phyloP scores from a whole-genome alignment of 2,113 vertebrate species.

The mouse (Mus musculus) region DNA sequence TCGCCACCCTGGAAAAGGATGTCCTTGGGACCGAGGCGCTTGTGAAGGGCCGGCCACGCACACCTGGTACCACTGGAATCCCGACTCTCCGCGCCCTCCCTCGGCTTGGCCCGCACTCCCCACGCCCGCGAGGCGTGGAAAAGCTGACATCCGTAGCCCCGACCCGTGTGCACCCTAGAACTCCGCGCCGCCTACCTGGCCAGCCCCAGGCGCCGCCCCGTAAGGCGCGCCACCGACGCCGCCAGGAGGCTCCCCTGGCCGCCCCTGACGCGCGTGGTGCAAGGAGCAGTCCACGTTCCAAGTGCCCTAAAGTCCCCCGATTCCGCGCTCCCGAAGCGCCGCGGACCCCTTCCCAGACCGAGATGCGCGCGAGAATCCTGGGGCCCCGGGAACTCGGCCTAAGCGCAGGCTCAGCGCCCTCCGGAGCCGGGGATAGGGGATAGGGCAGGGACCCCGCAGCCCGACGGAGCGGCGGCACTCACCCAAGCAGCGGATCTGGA shows the following conservation, averaged over 20 bases:
- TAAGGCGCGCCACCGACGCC: background rate
- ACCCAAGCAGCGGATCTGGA: conserved; percentile 97
- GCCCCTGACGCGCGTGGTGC: background rate
- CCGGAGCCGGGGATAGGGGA: background rate
- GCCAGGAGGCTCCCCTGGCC: conserved; percentile 29
- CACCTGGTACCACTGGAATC: background rate
- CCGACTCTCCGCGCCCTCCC: background rate
- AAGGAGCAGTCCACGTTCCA: background rate
- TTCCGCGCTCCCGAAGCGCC: background rate
- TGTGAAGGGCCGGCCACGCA: background rate
- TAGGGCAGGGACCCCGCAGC: background rate
- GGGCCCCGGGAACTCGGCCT: background rate
- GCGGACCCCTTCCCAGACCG: conserved; percentile 15
- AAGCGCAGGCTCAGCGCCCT: background rate
- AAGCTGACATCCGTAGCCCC: background rate
- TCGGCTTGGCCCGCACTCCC: too few relatives aligned
- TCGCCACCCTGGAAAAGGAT: background rate
- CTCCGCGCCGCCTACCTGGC: conserved; percentile 62
- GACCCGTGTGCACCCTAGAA: background rate
- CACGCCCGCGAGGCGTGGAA: background rate
- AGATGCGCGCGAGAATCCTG: background rate
- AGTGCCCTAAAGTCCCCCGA: conserved; percentile 39
- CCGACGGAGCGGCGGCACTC: conserved; percentile 71
- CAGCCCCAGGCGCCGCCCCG: conserved; percentile 64
- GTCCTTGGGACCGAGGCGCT: background rate